Evolutionary conservation across 2,797 vertebrate species (phyloP).

Genomic region (Anomalospiza imberbis): DNA sequence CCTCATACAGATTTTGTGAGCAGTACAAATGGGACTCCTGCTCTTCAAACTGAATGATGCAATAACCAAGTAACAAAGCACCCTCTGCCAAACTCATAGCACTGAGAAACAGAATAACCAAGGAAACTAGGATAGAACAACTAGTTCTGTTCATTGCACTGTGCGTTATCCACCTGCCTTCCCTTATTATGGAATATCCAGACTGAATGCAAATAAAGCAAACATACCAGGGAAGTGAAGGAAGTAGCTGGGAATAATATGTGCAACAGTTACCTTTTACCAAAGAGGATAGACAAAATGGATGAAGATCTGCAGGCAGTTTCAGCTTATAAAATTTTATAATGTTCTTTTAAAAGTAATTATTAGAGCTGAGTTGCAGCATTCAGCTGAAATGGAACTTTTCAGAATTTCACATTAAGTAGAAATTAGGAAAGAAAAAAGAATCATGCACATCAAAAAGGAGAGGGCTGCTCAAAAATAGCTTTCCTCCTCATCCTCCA

Average conservation of each 20-base stretch:
- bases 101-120: not conserved
- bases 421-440: not conserved
- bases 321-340: not conserved
- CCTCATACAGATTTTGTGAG: not conserved
- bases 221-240: not conserved
- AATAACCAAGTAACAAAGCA: not conserved
- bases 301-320: not conserved
- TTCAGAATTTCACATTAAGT: not conserved
- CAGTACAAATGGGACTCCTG: not conserved
- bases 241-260: not conserved
- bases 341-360: slow-evolving; percentile 13
- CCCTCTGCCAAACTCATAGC: not conserved
- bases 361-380: not conserved
- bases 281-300: not conserved
- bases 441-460: not conserved
- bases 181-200: not conserved
- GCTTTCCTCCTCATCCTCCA: not conserved
- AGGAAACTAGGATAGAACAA: not conserved
- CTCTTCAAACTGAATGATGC: not conserved
- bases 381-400: not conserved
- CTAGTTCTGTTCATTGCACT: not conserved
- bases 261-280: not conserved
- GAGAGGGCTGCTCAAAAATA: not conserved
- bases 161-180: not conserved
- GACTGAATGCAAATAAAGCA: not conserved